Evolutionary conservation across 2,113 vertebrate species (phyloP).

Genomic region (Ciconia maguari): DNA sequence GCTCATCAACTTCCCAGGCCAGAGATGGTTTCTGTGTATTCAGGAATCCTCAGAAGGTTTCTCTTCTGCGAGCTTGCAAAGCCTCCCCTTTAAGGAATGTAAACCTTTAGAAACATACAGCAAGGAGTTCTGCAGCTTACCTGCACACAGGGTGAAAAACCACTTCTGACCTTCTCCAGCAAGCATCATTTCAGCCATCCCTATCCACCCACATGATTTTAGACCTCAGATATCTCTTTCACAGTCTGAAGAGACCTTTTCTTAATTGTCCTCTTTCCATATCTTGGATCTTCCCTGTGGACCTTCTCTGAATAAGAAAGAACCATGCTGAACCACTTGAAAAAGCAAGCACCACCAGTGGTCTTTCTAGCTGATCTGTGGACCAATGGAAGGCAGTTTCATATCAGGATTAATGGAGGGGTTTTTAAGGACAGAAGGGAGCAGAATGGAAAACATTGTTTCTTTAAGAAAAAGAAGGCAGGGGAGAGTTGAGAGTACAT

Average conservation of each 20-base stretch:
- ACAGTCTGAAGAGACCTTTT: not conserved
- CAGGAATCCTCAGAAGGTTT: not conserved
- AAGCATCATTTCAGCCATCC: not conserved
- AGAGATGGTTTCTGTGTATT: not conserved
- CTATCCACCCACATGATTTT: not conserved
- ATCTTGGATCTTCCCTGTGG: not conserved
- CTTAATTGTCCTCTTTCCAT: not conserved
- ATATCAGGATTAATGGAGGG: fast-evolving
- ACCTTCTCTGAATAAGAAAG: not conserved
- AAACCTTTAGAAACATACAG: not conserved
- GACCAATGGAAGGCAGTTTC: not conserved
- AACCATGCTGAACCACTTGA: not conserved
- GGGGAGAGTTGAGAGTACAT: not conserved
- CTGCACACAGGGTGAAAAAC: not conserved
- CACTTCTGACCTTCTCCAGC: not conserved
- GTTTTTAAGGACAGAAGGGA: not conserved
- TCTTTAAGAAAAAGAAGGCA: not conserved
- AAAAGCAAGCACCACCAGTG: not conserved
- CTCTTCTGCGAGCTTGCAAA: not conserved
- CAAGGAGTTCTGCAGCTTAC: not conserved
- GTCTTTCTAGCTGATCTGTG: not conserved
- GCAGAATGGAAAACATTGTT: not conserved
- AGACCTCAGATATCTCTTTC: not conserved
- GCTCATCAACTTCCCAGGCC: not conserved
- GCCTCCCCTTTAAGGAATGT: not conserved